Evolutionary conservation across 2,797 vertebrate species (phyloP), one percentile per base, ranked within the genome.

Genomic region (Botia almorhae): DNA sequence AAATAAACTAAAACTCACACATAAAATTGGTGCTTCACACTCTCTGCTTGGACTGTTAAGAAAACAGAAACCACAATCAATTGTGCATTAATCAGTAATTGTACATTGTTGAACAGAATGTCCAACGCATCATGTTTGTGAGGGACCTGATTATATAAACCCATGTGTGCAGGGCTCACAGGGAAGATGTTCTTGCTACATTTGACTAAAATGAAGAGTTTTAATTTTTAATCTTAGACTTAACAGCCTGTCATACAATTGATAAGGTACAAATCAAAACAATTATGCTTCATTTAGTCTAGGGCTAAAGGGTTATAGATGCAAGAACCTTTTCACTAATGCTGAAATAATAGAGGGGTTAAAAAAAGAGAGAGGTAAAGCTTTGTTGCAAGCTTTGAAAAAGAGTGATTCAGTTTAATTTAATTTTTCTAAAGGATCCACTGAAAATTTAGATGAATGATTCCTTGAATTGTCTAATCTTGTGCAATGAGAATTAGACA

Each of bases 301-400:
- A 23, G 21, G 21, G 56, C 56, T 23, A 4, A 3, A 58, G 56
- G 56, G 56, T 58, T 0, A 58, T 23, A 17, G 55, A 23, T 23
- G 55, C 55, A 58, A 58, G 21, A 58, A 23, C 8, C 56, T 58
- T 23, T 58, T 58, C 19, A 58, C 56, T 58, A 21, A 23, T 58
- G 56, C 56, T 58, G 56, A 58, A 58, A 58, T 58, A 21, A 58
- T 58, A 58, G 10, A 58, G 55, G 19, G 55, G 19, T 58, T n/a
- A 17, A 53, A 58, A 2, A 23, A n/a, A 58, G 55, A 58, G 8
- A 11, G 19, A 23, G 3, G 8, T n/a, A 29, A 29, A 29, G 29
- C 29, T 29, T 1, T 29, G 29, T 29, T 4, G 4, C 29, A 29
- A 29, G 29, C 29, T 29, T 29, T 29, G 29, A 29, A 29, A 29